Conservation (phyloP, 2,113 vertebrate genomes). For the Oryzias woworae region DNA sequence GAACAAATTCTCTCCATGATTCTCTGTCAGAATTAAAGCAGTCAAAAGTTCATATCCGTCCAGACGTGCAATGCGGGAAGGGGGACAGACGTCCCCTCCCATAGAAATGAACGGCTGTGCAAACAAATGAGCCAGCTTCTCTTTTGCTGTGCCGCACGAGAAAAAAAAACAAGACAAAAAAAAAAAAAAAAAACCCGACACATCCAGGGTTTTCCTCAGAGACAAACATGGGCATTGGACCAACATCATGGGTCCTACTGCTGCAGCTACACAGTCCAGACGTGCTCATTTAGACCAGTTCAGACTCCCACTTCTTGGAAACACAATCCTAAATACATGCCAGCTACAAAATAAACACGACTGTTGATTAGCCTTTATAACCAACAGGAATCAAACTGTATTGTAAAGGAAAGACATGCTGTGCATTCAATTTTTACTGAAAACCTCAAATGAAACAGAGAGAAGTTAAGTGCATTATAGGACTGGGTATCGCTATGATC, state of each 20-base stretch:
- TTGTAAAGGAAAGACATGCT: conserved; percentile 6
- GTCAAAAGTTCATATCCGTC: conserved; percentile 57
- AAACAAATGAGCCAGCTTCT: conserved; percentile 58
- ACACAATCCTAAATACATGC: conserved; percentile 29
- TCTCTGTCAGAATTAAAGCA: conserved; percentile 41
- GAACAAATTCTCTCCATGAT: conserved; percentile 28
- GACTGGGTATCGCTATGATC: no score
- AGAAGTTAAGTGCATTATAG: no score
- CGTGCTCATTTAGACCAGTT: conserved; percentile 47
- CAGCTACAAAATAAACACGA: conserved; percentile 50
- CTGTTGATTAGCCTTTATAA: conserved; percentile 34
- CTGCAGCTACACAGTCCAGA: conserved; percentile 45
- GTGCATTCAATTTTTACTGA: background rate
- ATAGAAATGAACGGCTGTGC: conserved; percentile 40
- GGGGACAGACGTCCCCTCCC: conserved; percentile 26
- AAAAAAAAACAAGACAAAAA: background rate
- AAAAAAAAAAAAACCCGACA: conserved; percentile 15
- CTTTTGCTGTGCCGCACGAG: conserved; percentile 18
- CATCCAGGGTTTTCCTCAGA: conserved; percentile 54
- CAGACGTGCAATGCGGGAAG: conserved; percentile 35
- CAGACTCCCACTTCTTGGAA: conserved; percentile 41
- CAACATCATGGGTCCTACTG: conserved; percentile 35
- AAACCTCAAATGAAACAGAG: background rate
- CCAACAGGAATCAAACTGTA: background rate
- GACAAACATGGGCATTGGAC: conserved; percentile 57